These are phyloP conservation scores for Momotus momota DNA, from an alignment of 2,797 vertebrate genomes.

Conservation along the genomic window DNA sequence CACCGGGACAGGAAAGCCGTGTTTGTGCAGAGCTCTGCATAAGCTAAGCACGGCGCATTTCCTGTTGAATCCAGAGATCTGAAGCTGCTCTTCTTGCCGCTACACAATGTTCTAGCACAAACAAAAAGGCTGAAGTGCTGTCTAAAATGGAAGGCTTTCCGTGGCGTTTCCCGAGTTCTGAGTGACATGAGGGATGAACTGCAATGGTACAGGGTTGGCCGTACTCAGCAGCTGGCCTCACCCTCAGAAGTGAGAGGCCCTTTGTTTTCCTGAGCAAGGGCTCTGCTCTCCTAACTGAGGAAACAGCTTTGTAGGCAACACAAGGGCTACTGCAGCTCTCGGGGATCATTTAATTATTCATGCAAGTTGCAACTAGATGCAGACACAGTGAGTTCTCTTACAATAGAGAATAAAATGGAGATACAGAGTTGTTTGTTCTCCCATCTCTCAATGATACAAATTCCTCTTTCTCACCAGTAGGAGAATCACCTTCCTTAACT, in stretches of 20 bases:
- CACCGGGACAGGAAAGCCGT: rapidly evolving
- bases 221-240: background rate
- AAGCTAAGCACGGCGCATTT: background rate
- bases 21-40: background rate
- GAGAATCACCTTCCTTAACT: conserved; percentile 15
- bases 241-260: background rate
- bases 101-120: background rate
- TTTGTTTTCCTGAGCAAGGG: background rate
- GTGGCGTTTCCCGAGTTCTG: background rate
- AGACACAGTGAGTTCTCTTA: conserved; percentile 33
- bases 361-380: conserved; percentile 52
- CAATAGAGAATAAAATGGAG: conserved; percentile 20
- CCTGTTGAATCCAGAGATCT: background rate
- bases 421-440: conserved; percentile 29
- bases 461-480: background rate
- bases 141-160: background rate
- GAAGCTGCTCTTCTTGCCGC: background rate
- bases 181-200: background rate
- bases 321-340: background rate
- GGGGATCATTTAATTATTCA: conserved; percentile 59
- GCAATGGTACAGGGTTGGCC: background rate
- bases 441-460: background rate
- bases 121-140: background rate
- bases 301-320: conserved; percentile 29
- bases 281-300: background rate